A percentile compares a stretch with the other conserved stretches of the same genome.
Conservation (phyloP, 2,113 vertebrate genomes). For the Phalacrocorax brasilianus region DNA sequence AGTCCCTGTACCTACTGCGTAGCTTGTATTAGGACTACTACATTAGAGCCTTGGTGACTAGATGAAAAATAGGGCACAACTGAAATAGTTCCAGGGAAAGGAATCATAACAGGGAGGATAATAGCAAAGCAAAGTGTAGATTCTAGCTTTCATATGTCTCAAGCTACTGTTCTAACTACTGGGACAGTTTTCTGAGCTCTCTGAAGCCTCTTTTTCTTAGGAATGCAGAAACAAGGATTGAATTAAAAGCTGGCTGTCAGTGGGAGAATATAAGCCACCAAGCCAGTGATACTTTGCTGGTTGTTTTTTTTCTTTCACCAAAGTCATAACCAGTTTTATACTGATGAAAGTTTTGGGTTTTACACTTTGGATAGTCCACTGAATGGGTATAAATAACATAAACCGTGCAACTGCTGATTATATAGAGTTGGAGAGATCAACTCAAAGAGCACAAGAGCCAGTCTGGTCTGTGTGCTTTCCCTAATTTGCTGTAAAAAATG, state of each 20-base stretch:
- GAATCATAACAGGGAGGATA: not conserved
- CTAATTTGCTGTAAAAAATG: not conserved
- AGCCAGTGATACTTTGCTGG: not conserved
- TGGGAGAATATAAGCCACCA: not conserved
- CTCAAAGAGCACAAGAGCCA: not conserved
- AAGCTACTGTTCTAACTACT: not conserved
- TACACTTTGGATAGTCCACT: not conserved
- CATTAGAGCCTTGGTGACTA: conserved; percentile 26
- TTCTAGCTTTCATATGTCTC: not conserved
- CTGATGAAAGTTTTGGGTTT: not conserved
- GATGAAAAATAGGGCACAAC: conserved; percentile 28
- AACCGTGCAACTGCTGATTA: not conserved
- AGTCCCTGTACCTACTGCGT: conserved; percentile 25
- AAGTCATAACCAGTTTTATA: not conserved
- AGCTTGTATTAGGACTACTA: conserved; percentile 56
- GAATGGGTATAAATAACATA: not conserved
- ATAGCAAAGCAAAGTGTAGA: not conserved
- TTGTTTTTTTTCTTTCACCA: not conserved
- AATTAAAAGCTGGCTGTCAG: not conserved
- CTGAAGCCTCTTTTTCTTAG: not conserved
- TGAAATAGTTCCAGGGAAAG: conserved; percentile 21
- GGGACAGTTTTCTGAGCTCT: not conserved
- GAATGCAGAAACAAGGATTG: not conserved
- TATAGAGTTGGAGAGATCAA: not conserved
- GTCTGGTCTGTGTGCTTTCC: not conserved